Percentiles rank a stretch among this genome's conserved stretches.
Evolutionary conservation across 2,888 invertebrate species (phyloP).

Genomic region (Deilephila elpenor): DNA sequence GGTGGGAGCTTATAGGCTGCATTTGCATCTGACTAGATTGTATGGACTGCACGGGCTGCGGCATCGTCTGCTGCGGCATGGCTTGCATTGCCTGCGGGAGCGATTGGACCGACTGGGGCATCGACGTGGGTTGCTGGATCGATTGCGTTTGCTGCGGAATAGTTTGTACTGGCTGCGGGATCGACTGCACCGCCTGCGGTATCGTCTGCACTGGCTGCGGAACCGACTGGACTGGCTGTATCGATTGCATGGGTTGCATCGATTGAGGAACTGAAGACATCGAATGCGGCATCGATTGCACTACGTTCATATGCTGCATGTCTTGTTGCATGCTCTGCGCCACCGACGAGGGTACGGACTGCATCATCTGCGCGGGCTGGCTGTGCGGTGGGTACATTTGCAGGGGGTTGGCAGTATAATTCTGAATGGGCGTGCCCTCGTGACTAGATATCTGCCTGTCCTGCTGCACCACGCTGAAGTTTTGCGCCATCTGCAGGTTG

Average conservation of each 20-base stretch:
- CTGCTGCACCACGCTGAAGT: constrained; percentile 71
- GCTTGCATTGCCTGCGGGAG: constrained; percentile 40
- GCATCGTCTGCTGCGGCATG: constrained; percentile 40
- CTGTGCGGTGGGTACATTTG: constrained; percentile 75
- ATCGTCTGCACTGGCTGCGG: constrained; percentile 45
- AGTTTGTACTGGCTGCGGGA: constrained; percentile 42
- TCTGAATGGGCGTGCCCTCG: constrained; percentile 81
- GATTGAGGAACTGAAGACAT: constrained; percentile 49
- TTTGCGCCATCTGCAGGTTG: constrained; percentile 69
- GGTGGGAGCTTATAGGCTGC: constrained; percentile 39
- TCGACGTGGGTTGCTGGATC: constrained; percentile 39
- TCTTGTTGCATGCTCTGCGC: constrained; percentile 49
- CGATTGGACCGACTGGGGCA: constrained; percentile 37
- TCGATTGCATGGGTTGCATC: constrained; percentile 46
- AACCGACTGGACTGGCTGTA: constrained; percentile 36
- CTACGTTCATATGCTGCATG: constrained; percentile 47
- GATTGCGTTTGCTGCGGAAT: constrained; percentile 41
- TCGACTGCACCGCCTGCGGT: constrained; percentile 42
- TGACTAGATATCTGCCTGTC: constrained; percentile 82
- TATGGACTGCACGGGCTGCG: constrained; percentile 36
- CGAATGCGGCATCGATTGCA: constrained; percentile 51
- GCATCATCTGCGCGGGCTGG: constrained; percentile 61
- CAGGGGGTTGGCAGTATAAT: constrained; percentile 75
- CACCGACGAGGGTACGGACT: constrained; percentile 50
- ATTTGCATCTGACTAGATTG: constrained; percentile 40